Percentiles rank a stretch among this genome's conserved stretches.
Evolutionary conservation across 2,797 vertebrate species (phyloP).

Genomic region (Tympanoctomys barrerae): DNA sequence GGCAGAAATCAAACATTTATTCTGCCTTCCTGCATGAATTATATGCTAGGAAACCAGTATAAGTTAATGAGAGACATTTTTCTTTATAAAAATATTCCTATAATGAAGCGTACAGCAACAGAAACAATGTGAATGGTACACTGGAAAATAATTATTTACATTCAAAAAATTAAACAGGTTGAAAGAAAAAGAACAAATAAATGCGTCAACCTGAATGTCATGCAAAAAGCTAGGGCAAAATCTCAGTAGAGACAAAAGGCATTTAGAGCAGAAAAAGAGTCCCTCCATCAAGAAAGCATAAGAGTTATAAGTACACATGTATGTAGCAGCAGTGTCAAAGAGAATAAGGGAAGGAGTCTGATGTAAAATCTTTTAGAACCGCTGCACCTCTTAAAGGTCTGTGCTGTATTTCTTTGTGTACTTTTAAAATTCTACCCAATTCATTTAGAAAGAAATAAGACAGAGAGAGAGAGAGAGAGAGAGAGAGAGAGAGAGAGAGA

Average conservation of each 20-base stretch:
- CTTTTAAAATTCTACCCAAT: background rate
- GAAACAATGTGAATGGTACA: conserved; percentile 14
- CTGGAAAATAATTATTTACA: conserved; percentile 24
- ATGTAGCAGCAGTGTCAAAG: background rate
- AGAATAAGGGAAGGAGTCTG: background rate
- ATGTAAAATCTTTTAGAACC: background rate
- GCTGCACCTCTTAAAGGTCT: background rate
- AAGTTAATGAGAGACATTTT: conserved; percentile 6
- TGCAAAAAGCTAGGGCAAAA: conserved; percentile 33
- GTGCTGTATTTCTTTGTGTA: background rate
- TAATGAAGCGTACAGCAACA: background rate
- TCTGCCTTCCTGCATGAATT: background rate
- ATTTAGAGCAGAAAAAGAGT: conserved; percentile 5
- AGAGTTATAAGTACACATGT: background rate
- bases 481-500: no score
- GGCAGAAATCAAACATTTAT: conserved; percentile 19
- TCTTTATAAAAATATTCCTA: conserved; percentile 31
- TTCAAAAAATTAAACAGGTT: background rate
- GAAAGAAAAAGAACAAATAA: background rate
- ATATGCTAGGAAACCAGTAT: background rate
- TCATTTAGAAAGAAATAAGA: no score
- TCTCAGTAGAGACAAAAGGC: background rate
- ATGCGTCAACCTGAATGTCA: background rate
- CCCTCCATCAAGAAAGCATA: background rate
- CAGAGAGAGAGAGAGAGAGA: no score